Conservation (phyloP, 2,113 vertebrate genomes). For the Psilopsiagon aurifrons region DNA sequence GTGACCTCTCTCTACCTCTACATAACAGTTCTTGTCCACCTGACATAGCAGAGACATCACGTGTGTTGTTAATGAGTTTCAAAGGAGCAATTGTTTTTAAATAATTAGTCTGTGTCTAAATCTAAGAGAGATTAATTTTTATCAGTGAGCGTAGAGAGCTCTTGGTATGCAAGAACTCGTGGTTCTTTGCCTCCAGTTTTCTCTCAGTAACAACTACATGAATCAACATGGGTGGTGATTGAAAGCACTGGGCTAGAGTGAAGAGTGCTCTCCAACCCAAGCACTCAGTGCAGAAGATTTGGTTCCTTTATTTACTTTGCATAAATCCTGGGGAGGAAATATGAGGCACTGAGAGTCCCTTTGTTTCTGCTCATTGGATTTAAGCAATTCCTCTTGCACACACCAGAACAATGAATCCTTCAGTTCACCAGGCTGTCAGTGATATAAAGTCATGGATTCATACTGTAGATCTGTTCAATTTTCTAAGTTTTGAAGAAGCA, state of each 20-base stretch:
- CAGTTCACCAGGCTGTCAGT: background rate
- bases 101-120: background rate
- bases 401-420: constrained; percentile 59
- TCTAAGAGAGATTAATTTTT: background rate
- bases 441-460: background rate
- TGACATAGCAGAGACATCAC: background rate
- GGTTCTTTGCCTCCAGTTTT: background rate
- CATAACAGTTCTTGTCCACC: background rate
- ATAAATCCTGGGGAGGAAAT: constrained; percentile 35
- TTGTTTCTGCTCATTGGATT: constrained; percentile 58
- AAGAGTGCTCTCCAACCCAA: background rate
- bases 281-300: constrained; percentile 1
- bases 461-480: background rate
- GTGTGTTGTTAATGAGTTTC: background rate
- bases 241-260: background rate
- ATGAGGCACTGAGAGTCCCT: constrained; percentile 40
- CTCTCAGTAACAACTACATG: background rate
- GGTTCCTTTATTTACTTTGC: constrained; percentile 46
- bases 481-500: background rate
- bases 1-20: background rate
- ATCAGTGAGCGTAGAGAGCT: background rate
- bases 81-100: background rate
- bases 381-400: constrained; percentile 44
- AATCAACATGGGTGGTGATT: background rate
- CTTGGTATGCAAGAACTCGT: background rate